Evolutionary conservation across 2,797 vertebrate species (phyloP).

Genomic region (Catostomus latipinnis): DNA sequence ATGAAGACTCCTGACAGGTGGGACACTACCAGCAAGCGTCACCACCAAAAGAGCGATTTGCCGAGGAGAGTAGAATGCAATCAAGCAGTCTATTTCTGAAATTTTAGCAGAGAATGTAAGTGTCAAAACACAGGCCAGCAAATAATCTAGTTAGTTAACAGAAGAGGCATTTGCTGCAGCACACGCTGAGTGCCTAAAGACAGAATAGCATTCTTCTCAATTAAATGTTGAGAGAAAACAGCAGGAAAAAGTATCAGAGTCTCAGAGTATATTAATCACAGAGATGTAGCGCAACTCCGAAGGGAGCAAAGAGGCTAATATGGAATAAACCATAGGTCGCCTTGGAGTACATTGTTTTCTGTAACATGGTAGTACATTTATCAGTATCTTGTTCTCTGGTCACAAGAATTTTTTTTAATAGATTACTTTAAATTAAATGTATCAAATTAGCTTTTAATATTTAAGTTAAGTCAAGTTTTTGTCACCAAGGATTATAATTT

Average conservation of each 20-base stretch:
- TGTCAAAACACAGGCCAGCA: slow-evolving; percentile 72
- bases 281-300: slow-evolving; percentile 74
- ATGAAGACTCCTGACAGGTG: slow-evolving; percentile 76
- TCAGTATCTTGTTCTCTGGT: slow-evolving; percentile 7
- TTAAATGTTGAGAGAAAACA: slow-evolving; percentile 84
- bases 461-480: background rate
- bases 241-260: slow-evolving; percentile 77
- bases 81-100: slow-evolving; percentile 79
- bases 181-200: slow-evolving; percentile 75
- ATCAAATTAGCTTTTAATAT: background rate
- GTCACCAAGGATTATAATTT: background rate
- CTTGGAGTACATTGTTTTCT: slow-evolving; percentile 32
- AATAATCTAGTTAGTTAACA: background rate
- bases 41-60: slow-evolving; percentile 72
- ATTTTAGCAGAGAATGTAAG: slow-evolving; percentile 83
- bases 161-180: slow-evolving; percentile 13
- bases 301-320: slow-evolving; percentile 62
- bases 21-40: slow-evolving; percentile 70
- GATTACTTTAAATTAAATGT: slow-evolving; percentile 2
- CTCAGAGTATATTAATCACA: slow-evolving; percentile 76
- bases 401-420: background rate
- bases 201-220: slow-evolving; percentile 75
- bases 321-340: slow-evolving; percentile 64
- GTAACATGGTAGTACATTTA: slow-evolving; percentile 22
- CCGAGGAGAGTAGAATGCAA: slow-evolving; percentile 79